A percentile compares a stretch with the other conserved stretches of the same genome.
Evolutionary conservation across 2,797 vertebrate species (phyloP).

Genomic region (Danio tinwini): DNA sequence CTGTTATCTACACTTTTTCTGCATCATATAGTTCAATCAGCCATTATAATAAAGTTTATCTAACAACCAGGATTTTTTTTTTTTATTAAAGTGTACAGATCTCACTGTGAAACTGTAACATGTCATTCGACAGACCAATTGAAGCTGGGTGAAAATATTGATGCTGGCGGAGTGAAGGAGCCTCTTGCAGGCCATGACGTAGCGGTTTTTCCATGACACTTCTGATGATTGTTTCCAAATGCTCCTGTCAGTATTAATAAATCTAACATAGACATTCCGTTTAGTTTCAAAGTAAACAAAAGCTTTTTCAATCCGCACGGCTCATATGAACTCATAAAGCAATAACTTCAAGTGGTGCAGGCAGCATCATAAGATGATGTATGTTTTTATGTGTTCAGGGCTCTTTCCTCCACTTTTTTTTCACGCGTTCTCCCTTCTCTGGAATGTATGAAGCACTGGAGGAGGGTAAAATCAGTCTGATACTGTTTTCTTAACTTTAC

Average conservation of each 20-base stretch:
- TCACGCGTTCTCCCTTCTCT: conserved; percentile 58
- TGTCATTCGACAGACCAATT: conserved; percentile 68
- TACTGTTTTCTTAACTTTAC: conserved; percentile 69
- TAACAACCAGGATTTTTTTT: background rate
- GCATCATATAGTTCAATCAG: conserved; percentile 1
- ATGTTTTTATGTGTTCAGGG: conserved; percentile 72
- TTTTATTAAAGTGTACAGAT: conserved; percentile 12
- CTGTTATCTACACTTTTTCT: background rate
- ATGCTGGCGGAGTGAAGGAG: conserved; percentile 73
- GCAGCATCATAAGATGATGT: conserved; percentile 70
- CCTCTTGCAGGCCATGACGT: conserved; percentile 75
- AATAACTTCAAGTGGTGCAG: conserved; percentile 73
- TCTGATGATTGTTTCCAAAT: conserved; percentile 85
- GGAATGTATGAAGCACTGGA: conserved; percentile 58
- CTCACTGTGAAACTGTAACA: conserved; percentile 61
- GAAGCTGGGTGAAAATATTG: conserved; percentile 79
- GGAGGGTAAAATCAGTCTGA: conserved; percentile 57
- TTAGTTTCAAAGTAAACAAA: conserved; percentile 79
- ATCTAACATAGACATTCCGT: conserved; percentile 72
- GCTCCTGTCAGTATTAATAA: conserved; percentile 80
- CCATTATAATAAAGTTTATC: background rate
- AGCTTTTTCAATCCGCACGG: conserved; percentile 60
- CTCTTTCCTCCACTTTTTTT: conserved; percentile 10
- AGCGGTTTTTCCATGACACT: conserved; percentile 82
- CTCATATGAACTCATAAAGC: conserved; percentile 68